Conservation (phyloP, 1,140 invertebrate species). For the Panulirus ornatus region DNA sequence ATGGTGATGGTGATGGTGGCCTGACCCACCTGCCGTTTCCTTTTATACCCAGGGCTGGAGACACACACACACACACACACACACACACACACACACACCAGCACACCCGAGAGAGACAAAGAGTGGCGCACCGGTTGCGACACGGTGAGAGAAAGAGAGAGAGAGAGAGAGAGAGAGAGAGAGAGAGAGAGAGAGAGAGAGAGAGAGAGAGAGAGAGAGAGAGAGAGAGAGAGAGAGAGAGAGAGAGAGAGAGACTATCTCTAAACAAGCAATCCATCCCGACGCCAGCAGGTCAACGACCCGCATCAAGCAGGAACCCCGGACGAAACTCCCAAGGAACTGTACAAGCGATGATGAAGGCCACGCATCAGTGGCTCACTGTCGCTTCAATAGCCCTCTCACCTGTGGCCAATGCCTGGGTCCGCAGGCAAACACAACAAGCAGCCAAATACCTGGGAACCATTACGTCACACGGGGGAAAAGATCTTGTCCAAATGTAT, state of each 20-base stretch:
- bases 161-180: neutral
- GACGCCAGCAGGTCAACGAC: neutral
- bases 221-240: constrained; percentile 26
- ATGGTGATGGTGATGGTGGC: neutral
- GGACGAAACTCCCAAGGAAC: neutral
- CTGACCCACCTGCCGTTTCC: neutral
- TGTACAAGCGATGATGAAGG: neutral
- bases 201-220: constrained; percentile 33
- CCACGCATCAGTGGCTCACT: neutral
- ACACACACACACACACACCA: too few species aligned
- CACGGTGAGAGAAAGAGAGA: neutral
- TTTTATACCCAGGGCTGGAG: neutral
- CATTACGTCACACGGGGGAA: too few species aligned
- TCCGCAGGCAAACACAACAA: too few species aligned
- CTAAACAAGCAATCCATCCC: neutral
- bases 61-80: neutral
- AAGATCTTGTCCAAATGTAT: too few species aligned
- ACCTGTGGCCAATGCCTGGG: neutral
- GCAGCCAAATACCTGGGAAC: too few species aligned
- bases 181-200: constrained; percentile 23
- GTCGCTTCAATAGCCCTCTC: neutral
- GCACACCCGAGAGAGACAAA: neutral
- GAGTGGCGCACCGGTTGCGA: too few species aligned
- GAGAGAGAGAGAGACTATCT: neutral
- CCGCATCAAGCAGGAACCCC: neutral